Conservation (phyloP, 2,888 invertebrate genomes). For the Ormyrus thymus region DNA sequence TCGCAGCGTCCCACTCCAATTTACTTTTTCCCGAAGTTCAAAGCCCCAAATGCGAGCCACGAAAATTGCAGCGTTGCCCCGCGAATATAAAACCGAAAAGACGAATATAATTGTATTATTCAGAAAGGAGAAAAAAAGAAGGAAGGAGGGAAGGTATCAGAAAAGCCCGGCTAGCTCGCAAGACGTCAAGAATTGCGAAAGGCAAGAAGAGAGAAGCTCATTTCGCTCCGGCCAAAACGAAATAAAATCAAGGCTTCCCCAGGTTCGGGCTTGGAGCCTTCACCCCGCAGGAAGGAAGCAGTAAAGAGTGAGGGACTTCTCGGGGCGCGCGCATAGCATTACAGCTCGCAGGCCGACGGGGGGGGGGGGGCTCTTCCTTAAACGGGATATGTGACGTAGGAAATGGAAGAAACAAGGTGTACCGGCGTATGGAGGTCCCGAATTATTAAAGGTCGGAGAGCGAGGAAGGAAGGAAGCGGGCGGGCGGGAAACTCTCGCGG, state of each 20-base stretch:
- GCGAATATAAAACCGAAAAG: not conserved
- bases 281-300: slow-evolving; percentile 18
- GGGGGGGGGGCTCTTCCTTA: slow-evolving; percentile 15
- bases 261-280: not conserved
- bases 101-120: slow-evolving; percentile 14
- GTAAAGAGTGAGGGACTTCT: slow-evolving; percentile 31
- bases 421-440: slow-evolving; percentile 46
- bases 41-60: not conserved
- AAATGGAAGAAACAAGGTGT: slow-evolving; percentile 53
- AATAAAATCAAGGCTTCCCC: slow-evolving; percentile 33
- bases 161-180: too few species aligned
- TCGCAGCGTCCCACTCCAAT: not conserved
- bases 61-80: not conserved
- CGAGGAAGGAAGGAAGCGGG: slow-evolving; percentile 5
- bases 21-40: too few species aligned
- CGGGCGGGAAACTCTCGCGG: slow-evolving; percentile 56
- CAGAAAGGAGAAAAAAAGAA: not conserved
- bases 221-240: slow-evolving; percentile 21
- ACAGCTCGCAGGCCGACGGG: not conserved
- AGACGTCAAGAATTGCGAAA: too few species aligned
- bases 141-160: not conserved
- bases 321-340: slow-evolving; percentile 36
- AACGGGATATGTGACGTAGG: slow-evolving; percentile 50
- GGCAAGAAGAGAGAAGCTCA: slow-evolving; percentile 27
- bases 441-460: slow-evolving; percentile 59